Conservation (phyloP, 92 coral and sea anemone genomes). For the Phymanthus crucifer region DNA sequence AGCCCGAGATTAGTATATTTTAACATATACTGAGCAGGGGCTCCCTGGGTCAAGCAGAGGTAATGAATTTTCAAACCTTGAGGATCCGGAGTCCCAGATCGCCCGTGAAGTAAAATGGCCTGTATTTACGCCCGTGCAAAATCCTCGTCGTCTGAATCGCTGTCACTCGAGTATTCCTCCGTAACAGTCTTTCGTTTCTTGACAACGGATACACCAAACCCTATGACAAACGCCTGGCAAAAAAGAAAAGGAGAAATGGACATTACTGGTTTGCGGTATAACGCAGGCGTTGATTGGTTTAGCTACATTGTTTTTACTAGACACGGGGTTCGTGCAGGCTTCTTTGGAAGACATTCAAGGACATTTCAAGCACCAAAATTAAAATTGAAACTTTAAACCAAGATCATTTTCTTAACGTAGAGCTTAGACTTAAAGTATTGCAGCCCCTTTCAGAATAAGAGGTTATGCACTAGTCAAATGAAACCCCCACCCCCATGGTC, state of each 20-base stretch:
- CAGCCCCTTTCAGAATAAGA: too few species aligned
- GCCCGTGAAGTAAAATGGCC: not conserved
- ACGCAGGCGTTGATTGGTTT: not conserved
- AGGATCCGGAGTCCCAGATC: not conserved
- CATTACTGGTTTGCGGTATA: too few species aligned
- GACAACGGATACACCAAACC: constrained; percentile 76
- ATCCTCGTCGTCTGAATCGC: constrained; percentile 82
- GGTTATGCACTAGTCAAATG: too few species aligned
- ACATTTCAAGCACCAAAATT: too few species aligned
- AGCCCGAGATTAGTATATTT: not conserved
- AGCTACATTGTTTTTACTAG: too few species aligned
- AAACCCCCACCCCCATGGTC: too few species aligned
- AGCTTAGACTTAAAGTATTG: too few species aligned
- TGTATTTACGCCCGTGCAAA: constrained; percentile 37
- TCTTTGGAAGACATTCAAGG: too few species aligned
- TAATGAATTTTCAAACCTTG: not conserved
- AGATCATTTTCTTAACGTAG: too few species aligned
- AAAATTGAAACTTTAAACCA: too few species aligned
- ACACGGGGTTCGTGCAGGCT: too few species aligned
- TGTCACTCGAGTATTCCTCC: constrained; percentile 87
- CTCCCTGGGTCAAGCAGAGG: not conserved
- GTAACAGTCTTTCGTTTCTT: constrained; percentile 84
- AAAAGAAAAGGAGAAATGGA: not conserved
- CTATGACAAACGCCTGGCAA: constrained; percentile 72
- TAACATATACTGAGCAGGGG: not conserved